Base-by-base conservation (phyloP, 2,113 vertebrate species). In the Okapia johnstoni region DNA sequence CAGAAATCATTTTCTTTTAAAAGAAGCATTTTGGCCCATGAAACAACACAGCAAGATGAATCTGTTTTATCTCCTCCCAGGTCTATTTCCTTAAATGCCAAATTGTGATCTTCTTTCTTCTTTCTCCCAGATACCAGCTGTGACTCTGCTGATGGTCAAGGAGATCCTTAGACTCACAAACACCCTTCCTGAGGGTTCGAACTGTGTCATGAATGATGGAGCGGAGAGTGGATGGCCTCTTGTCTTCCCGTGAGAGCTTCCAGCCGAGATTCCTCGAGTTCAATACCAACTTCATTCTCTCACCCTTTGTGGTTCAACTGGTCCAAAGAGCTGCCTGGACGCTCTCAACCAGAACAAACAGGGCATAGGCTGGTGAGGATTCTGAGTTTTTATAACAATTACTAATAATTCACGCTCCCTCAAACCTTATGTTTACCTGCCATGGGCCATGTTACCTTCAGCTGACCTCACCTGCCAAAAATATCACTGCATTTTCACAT, bases 381-480 rank as follows among this genome's bases (percentile, higher is more conserved):
- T 81, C 52, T n/a, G 88, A 70, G 54, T 52, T 86, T 97, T 88
- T 70, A 9, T 48, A 86, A 84, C 40, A 60, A 90, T 87, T 21
- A 70, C 76, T 79, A 96, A 97, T 60, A 79, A 95, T 79, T 58
- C 16, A 19, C 7, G 79, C 70, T 80, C 70, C 91, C 77, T 93
- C 60, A 55, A 85, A 91, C 50, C 93, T 88, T 52, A 10, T 61
- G n/a, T 81, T 97, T 96, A 97, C 97, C 95, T 97, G 80, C 87
- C 80, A 88, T 25, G 60, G 93, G 94, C 54, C n/a, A 4, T 8
- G 73, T 96, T 95, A 98, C 95, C 97, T 97, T 88, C 70, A 28
- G 83, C 90, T 96, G 97, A 97, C 95, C 97, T 86, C 61, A 63
- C 91, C 88, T 97, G 95, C 97, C 98, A 96, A 97, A 98, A 97